Evolutionary conservation across 2,113 vertebrate genomes (phyloP).

Genomic region (Gymnogyps californianus): DNA sequence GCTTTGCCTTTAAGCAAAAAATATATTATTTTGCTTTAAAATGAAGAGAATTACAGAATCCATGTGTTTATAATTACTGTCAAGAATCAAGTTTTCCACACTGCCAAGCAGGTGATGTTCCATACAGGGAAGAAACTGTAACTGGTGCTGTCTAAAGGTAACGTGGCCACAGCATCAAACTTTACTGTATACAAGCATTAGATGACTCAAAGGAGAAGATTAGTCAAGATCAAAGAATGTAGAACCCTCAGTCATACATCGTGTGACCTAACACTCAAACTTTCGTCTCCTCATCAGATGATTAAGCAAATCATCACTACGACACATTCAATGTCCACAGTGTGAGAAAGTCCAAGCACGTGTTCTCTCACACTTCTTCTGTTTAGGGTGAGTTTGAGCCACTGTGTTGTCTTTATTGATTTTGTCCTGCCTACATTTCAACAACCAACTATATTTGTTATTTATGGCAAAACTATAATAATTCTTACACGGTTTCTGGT

Average conservation of each 20-base stretch:
- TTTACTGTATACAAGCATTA: not conserved
- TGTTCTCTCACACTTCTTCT: conserved; percentile 21
- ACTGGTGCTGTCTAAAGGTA: not conserved
- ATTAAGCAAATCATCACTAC: conserved; percentile 8
- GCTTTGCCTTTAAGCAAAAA: not conserved
- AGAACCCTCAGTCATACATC: not conserved
- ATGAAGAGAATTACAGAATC: not conserved
- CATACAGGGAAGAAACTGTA: not conserved
- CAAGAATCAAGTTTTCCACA: not conserved
- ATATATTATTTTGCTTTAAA: not conserved
- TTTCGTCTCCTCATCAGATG: not conserved
- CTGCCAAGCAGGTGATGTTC: not conserved
- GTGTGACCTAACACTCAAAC: not conserved
- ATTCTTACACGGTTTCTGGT: not conserved
- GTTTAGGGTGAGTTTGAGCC: not conserved
- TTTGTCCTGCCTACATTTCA: not conserved
- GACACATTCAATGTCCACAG: not conserved
- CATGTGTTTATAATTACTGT: not conserved
- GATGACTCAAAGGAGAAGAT: not conserved
- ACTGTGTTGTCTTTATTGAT: not conserved
- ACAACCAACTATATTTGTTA: not conserved
- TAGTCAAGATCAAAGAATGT: conserved; percentile 18
- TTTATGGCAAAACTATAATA: not conserved
- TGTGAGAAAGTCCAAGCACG: conserved; percentile 28
- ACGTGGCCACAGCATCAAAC: not conserved